Conservation (phyloP, 2,113 vertebrate genomes). For the Crotalus helleri region DNA sequence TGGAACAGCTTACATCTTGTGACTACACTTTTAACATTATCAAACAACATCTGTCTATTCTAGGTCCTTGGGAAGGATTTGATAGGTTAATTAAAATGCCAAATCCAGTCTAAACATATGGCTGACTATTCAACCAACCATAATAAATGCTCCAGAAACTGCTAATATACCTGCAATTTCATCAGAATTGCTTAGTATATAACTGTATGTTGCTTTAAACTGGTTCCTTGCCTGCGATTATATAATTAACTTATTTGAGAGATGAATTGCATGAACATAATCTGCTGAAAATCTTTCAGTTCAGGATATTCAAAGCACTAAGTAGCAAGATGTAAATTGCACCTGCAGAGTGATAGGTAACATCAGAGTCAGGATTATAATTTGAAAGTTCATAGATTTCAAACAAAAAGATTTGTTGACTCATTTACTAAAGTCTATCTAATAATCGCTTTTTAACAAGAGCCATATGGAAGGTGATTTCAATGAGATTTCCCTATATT, state of each 20-base stretch:
- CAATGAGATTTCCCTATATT: neutral
- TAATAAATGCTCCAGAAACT: neutral
- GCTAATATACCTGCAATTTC: neutral
- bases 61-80: neutral
- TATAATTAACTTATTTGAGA: neutral
- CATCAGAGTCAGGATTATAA: neutral
- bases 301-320: neutral
- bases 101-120: neutral
- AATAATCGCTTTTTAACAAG: neutral
- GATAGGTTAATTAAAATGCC: neutral
- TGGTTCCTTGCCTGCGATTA: neutral
- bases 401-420: neutral
- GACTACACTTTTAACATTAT: neutral
- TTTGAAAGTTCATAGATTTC: neutral
- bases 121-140: neutral
- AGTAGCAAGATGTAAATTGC: neutral
- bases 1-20: neutral
- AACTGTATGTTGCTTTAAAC: neutral
- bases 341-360: neutral
- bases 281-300: neutral
- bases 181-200: rapidly evolving
- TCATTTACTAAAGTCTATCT: neutral
- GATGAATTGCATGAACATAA: neutral
- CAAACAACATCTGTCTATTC: neutral
- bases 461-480: neutral